Evolutionary conservation across 2,113 vertebrate species (phyloP), one percentile per base, ranked within the genome.

Genomic region (Nycticebus coucang): DNA sequence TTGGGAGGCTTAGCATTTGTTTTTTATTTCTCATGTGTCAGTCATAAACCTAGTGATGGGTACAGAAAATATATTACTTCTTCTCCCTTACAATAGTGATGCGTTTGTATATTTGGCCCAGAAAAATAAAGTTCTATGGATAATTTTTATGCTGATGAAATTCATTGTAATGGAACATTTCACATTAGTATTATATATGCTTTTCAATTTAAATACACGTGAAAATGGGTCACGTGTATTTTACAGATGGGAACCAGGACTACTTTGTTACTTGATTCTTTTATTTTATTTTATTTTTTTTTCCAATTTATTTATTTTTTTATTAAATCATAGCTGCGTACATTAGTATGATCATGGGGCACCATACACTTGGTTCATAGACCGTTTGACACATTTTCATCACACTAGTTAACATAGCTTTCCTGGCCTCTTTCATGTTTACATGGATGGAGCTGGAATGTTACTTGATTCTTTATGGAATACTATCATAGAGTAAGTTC

Each of bases 121-220:
- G 33, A 80, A 68, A 91, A 82, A 89, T 19, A 75, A 26, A 83
- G 50, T 90, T 96, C 9, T 79, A 0, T 69, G 87, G 28, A 28
- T 84, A 74, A 60, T 83, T 79, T 80, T 30, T n/a, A 89, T 71
- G 35, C 19, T 74, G 62, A 87, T 87, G 21, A 93, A 90, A 84
- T 59, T 26, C 79, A 83, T 78, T 82, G 45, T 92, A 82, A 71
- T 78, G 12, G 66, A 88, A 45, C 17, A 77, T 71, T 95, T 93
- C 66, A 64, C 5, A 89, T 89, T 71, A 85, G 35, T 50, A 60
- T 69, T 80, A 21, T 22, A 79, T 53, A 37, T 72, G 69, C 7
- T 74, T 97, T 97, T 84, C 57, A 84, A n/a, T 88, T 91, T 80
- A 88, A 87, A 69, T n/a, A n/a, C n/a, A 75, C 8, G 28, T 91